A percentile compares a stretch with the other conserved stretches of the same genome.
Evolutionary conservation across 1,140 invertebrate genomes (phyloP).

Genomic region (Stratiolaelaps scimitus): DNA sequence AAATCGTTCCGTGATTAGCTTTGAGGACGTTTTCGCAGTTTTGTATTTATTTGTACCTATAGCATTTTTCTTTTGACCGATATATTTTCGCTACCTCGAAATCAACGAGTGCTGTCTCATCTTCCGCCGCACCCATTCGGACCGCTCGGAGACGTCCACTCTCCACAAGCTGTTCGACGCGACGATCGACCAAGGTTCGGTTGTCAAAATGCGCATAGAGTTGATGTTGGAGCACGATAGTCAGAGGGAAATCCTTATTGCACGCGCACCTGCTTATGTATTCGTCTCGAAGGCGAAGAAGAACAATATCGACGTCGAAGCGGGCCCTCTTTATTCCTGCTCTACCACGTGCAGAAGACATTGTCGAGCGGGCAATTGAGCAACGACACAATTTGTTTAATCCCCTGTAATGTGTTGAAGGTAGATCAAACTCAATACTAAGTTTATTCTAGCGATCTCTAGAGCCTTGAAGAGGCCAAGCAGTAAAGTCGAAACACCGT

Average conservation of each 20-base stretch:
- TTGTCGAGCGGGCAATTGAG: no score
- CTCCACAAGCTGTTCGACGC: conserved; percentile 7
- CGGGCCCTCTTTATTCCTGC: neutral
- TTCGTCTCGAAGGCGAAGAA: neutral
- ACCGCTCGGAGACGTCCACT: conserved; percentile 11
- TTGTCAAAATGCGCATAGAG: neutral
- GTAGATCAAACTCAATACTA: no score
- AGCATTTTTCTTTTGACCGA: neutral
- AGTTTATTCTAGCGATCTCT: no score
- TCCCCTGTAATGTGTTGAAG: no score
- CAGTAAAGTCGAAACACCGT: no score
- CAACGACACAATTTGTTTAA: no score
- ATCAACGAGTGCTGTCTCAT: conserved; percentile 20
- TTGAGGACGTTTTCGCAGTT: neutral
- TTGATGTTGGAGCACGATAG: neutral
- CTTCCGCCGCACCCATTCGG: neutral
- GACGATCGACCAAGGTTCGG: conserved; percentile 4
- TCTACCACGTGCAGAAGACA: no score
- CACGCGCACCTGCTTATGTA: neutral
- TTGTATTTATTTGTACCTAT: neutral
- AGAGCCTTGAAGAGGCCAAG: no score
- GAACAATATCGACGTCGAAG: conserved; percentile 8
- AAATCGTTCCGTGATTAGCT: no score
- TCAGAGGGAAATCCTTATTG: neutral
- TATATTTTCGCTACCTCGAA: neutral